phyloP scores from a whole-genome alignment of 2,797 vertebrate species.

The Enteromius afrohamiltoni region DNA sequence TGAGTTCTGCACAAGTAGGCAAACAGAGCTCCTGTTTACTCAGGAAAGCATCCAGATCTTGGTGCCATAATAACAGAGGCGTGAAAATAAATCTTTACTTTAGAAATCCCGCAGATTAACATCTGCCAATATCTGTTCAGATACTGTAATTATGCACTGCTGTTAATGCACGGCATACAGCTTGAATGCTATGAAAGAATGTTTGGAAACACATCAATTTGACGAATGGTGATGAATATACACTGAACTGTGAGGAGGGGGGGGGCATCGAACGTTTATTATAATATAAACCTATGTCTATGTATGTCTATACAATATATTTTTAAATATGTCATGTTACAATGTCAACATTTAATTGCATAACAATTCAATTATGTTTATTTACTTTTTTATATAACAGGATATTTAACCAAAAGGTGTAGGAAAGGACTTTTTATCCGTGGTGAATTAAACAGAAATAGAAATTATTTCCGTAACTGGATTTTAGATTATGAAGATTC shows the following conservation, averaged over 20 bases:
- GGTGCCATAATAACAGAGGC: constrained; percentile 7
- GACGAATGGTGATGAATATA: neutral
- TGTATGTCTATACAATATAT: too few species aligned
- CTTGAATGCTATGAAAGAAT: neutral
- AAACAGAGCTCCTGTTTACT: neutral
- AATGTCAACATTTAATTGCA: too few species aligned
- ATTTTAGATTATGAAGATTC: too few species aligned
- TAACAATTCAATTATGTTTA: too few species aligned
- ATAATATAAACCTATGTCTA: too few species aligned
- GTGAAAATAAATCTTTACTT: neutral
- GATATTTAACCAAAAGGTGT: too few species aligned
- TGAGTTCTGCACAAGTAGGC: neutral
- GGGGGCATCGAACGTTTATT: too few species aligned
- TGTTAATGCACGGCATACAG: neutral
- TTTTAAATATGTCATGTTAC: too few species aligned
- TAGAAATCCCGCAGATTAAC: constrained; percentile 2
- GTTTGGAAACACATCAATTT: neutral
- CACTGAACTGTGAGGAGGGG: neutral
- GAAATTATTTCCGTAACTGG: too few species aligned
- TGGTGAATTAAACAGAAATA: neutral
- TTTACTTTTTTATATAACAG: too few species aligned
- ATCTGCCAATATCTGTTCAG: neutral
- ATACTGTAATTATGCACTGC: neutral
- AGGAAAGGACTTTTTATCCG: too few species aligned
- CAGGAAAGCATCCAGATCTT: neutral